phyloP scores from a whole-genome alignment of 1,140 invertebrate species.

The Melipona quadrifasciata region DNA sequence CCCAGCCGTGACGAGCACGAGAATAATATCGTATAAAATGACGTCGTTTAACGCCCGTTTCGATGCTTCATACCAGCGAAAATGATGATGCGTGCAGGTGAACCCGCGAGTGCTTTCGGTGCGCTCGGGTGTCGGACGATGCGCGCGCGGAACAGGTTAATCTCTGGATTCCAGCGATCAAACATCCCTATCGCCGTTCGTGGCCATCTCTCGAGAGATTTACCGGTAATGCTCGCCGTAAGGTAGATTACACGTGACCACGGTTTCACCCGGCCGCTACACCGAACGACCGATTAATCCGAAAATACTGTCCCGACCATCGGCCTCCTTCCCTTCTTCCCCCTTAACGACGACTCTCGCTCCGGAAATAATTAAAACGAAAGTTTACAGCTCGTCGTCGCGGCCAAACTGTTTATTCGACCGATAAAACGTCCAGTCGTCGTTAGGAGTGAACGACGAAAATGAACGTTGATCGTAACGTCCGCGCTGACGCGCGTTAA shows the following conservation, averaged over 20 bases:
- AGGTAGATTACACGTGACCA: constrained; percentile 62
- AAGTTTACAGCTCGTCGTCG: constrained; percentile 44
- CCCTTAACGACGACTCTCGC: no score
- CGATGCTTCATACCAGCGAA: not conserved
- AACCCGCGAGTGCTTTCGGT: constrained; percentile 2
- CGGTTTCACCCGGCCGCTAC: constrained; percentile 54
- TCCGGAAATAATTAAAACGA: constrained; percentile 64
- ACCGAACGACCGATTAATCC: constrained; percentile 76
- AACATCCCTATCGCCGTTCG: constrained; percentile 64
- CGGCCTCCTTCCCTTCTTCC: not conserved
- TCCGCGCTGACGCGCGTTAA: constrained; percentile 51
- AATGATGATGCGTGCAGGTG: constrained; percentile 21
- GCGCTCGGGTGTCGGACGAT: constrained; percentile 20
- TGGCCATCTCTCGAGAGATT: constrained; percentile 71
- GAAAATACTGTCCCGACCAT: constrained; percentile 71
- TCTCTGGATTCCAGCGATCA: constrained; percentile 72
- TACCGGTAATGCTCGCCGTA: constrained; percentile 73
- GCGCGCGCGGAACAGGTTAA: constrained; percentile 71
- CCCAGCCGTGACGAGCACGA: not conserved
- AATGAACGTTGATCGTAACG: constrained; percentile 65
- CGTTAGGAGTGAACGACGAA: constrained; percentile 3
- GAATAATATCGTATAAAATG: not conserved
- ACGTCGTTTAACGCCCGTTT: constrained; percentile 5
- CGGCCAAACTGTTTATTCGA: constrained; percentile 50
- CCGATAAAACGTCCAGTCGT: constrained; percentile 58